Evolutionary conservation across 2,797 vertebrate genomes (phyloP), one percentile per base, ranked within the genome.

Genomic region (Pseudomugil gertrudae): DNA sequence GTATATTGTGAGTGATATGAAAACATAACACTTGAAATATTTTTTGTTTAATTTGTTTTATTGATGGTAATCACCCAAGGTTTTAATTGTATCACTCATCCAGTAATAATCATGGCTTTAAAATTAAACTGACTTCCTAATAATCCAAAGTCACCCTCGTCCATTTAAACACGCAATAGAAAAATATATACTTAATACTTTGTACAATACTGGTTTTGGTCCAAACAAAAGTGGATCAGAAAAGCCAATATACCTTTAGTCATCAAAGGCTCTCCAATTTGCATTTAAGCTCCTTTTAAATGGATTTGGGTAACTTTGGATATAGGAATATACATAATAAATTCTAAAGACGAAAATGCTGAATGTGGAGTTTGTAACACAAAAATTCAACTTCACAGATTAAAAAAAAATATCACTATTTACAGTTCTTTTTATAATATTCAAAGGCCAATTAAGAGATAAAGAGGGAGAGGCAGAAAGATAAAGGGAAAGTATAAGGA

Each of bases 221-320:
- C 98, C 98, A 99, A 99, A 98, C 96, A 99, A 98, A 99, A 99
- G 97, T 99, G 97, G 98, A 99, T 99, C 97, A 99, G 96, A 98
- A 99, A 98, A 97, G 97, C 97, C 97, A 99, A 99, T 99, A 98
- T 96, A 97, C 96, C 95, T 96, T 95, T 93, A 92, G 75, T 93
- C 92, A 94, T 98, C 95, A 98, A 98, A 98, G 96, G 96, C 96
- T 96, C 95, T 94, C 97, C 96, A 99, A 99, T 98, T 99, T 96
- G 95, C 95, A 96, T 96, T 97, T 95, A 95, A 96, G 95, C 94
- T 96, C 94, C 94, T 96, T 95, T 96, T 95, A 96, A 97, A 99
- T 99, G 98, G 98, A 99, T 96, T 97, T 93, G 98, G 97, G 97
- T 95, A 99, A 99, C 98, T 99, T 98, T 99, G 97, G 98, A 99